Evolutionary conservation across 2,888 invertebrate species (phyloP).

Genomic region (Callosobruchus maculatus): DNA sequence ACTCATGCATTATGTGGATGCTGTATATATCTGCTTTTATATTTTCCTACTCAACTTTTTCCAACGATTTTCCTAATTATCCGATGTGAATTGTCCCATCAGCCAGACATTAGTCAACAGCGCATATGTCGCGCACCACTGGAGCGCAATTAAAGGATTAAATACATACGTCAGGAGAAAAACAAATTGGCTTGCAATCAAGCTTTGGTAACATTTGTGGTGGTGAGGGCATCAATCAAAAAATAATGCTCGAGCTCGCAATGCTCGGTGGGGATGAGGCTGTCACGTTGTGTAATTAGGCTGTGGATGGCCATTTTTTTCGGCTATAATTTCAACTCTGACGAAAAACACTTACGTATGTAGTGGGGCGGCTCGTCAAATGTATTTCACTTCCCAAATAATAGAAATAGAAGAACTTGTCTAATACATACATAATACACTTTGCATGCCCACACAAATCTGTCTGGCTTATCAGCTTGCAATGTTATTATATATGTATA

Average conservation of each 20-base stretch:
- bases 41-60: neutral
- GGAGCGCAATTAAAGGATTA: constrained; percentile 37
- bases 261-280: neutral
- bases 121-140: constrained; percentile 9
- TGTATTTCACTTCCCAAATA: too few species aligned
- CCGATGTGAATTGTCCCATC: constrained; percentile 27
- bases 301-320: neutral
- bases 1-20: too few species aligned
- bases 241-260: constrained; percentile 3
- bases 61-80: constrained; percentile 16
- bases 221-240: constrained; percentile 10
- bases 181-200: constrained; percentile 41
- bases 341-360: too few species aligned
- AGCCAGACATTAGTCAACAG: neutral
- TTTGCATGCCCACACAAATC: too few species aligned
- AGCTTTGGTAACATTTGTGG: constrained; percentile 38
- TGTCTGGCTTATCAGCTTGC: too few species aligned
- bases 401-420: too few species aligned
- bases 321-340: neutral
- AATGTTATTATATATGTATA: too few species aligned
- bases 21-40: too few species aligned
- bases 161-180: constrained; percentile 39
- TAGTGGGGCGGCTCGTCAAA: too few species aligned
- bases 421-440: too few species aligned
- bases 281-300: neutral